Base-by-base conservation (phyloP, 2,113 vertebrate genomes). In the Otolemur garnettii region DNA sequence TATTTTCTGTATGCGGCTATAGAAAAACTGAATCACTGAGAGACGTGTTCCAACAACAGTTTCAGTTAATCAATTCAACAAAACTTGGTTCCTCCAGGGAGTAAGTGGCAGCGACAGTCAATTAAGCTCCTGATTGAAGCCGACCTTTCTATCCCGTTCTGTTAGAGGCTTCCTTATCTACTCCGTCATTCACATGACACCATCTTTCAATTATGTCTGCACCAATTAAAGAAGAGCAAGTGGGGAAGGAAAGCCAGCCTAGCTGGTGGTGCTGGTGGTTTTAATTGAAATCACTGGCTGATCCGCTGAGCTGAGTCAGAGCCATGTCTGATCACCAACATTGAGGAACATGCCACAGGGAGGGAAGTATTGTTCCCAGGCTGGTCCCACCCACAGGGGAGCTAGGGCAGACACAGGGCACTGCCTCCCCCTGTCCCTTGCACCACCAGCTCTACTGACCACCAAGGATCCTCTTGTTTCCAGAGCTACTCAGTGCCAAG, bases 151-250 rank as follows among this genome's bases (percentile, higher is more conserved):
- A 18, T 74, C 53, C 42, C 17, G 33, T 69, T 60, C 59, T 60
- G 59, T 60, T 7, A 18, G 4, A 21, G 21, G 7, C 59, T 60
- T 22, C 60, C 7, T 26, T 64, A 75, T 57, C 42, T 35, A 24
- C 17, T 38, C 0, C 30, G 33, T 74, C 22, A 78, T 9, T 80
- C 69, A 60, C n/a, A 78, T 19, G 42, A 80, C 79, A 78, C 74
- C 69, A 74, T 62, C 60, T 68, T 60, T 68, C 83, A 62, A 13
- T 24, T 64, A 0, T 4, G 0, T 87, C 75, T 90, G 35, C 28
- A 78, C 83, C 86, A 66, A 42, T 77, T 62, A 91, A 86, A 91
- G 62, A 91, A 60, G 69, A 95, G 22, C 11, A 14, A 17, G 15
- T 2, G 55, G 33, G 45, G 9, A 4, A 60, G 71, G 18, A 38